A percentile compares a stretch with the other conserved stretches of the same genome.
Evolutionary conservation across 1,140 invertebrate genomes (phyloP).

Genomic region (Helicoverpa armigera): DNA sequence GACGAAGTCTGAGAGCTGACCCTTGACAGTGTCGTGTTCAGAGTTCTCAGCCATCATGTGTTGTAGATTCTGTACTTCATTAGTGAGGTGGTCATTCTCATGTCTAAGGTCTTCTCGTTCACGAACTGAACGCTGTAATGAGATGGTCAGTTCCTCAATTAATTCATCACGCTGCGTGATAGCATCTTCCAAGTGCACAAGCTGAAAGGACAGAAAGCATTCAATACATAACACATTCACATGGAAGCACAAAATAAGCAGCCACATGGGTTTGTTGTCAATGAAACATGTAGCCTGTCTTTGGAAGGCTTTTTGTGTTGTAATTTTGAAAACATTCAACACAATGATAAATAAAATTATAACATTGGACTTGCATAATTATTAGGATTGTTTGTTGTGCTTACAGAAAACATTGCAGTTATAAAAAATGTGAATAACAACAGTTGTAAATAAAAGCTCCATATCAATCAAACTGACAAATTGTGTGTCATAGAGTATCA

Average conservation of each 20-base stretch:
- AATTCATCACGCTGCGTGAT: constrained; percentile 87
- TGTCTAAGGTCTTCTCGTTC: constrained; percentile 88
- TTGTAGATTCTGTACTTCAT: constrained; percentile 88
- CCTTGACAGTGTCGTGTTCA: constrained; percentile 83
- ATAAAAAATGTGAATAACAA: constrained; percentile 18
- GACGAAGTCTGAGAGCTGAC: constrained; percentile 79
- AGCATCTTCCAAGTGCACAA: constrained; percentile 88
- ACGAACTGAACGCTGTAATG: constrained; percentile 87
- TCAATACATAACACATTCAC: constrained; percentile 61
- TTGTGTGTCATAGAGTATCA: background rate
- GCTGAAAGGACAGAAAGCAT: constrained; percentile 85
- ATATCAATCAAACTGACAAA: constrained; percentile 23
- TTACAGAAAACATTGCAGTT: constrained; percentile 22
- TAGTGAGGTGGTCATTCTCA: constrained; percentile 88
- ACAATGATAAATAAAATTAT: background rate
- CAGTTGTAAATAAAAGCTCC: constrained; percentile 14
- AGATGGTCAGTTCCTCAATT: constrained; percentile 88
- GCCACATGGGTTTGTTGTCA: background rate
- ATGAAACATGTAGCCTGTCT: background rate
- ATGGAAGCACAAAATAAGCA: constrained; percentile 47
- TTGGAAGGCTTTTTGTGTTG: background rate
- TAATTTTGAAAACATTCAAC: background rate
- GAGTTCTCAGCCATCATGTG: constrained; percentile 86
- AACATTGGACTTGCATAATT: background rate
- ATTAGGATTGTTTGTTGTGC: background rate